Conservation (phyloP, 2,113 vertebrate species). For the Oenanthe oenanthe region DNA sequence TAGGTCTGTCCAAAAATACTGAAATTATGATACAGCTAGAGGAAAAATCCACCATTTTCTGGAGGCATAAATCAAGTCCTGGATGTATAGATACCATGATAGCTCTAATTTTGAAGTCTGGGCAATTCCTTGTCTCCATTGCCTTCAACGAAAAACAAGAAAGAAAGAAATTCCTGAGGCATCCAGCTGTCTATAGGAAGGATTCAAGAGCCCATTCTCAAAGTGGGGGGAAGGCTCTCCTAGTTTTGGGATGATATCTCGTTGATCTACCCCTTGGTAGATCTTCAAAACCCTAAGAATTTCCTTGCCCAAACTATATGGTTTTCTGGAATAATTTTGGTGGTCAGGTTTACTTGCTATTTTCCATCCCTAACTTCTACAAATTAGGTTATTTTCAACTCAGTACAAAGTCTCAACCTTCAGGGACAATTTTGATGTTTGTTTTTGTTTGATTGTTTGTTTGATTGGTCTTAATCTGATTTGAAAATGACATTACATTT, state of each 20-base stretch:
- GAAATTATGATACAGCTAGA: not conserved
- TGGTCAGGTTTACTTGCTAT: not conserved
- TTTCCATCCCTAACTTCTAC: not conserved
- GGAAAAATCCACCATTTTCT: not conserved
- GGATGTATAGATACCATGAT: not conserved
- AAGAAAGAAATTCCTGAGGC: not conserved
- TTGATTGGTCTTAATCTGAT: not conserved
- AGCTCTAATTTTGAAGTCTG: not conserved
- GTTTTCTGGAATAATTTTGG: not conserved
- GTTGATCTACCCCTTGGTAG: not conserved
- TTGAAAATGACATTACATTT: not conserved
- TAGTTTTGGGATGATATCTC: not conserved
- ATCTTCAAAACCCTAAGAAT: not conserved
- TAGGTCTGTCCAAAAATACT: not conserved
- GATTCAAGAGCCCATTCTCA: not conserved
- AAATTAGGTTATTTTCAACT: not conserved
- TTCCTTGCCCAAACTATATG: not conserved
- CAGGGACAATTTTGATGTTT: accelerated
- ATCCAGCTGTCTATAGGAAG: not conserved
- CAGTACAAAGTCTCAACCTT: not conserved
- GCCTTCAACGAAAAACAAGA: not conserved
- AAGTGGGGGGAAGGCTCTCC: not conserved
- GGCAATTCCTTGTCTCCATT: not conserved
- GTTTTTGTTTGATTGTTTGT: not conserved
- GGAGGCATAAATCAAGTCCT: not conserved